Base-by-base conservation (phyloP, 1,140 invertebrate species). In the Magallana ariakensis region DNA sequence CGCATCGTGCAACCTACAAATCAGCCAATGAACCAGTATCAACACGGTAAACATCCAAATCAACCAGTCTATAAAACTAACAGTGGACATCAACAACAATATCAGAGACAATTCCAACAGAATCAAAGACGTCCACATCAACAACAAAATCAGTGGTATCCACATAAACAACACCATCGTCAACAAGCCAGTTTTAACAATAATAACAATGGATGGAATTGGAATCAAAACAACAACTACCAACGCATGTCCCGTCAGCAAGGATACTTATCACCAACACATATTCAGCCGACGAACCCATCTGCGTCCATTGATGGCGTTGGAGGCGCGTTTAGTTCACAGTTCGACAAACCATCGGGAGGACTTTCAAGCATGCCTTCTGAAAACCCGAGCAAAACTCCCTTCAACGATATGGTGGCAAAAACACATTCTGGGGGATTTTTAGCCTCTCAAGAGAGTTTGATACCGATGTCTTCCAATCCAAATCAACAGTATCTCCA, bases 331-430 rank as follows among this genome's bases (percentile, higher is more conserved):
- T 75, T 75, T 26, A 75, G 66, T 26, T 75, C 66, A 10, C 66
- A 75, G 22, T 75, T 26, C 10, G 66, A 75, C 22, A 75, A 75
- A 75, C 66, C 66, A 11, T 75, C 66, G 9, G 66, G 66, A 13
- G 66, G 66, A 10, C 66, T 75, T 9, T 75, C 66, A 7, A 75
- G 66, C 22, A 75, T 75, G 66, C 66, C 66, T 75, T 75, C 66
- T 6, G 66, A 75, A 75, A 75, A 75, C 9, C 66, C 66, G 8
- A 33, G 33, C 66, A 75, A 75, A 33, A 26, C 11, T 15, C 66
- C 22, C 0, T 75, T 75, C 22, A 75, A 75, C 11, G 66, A 75
- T 22, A 75, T 75, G 66, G 66, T 75, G 1, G 66, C 66, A 13
- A 75, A 75, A 19, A 75, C 66, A 1, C 66, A 75, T 75, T 33